Evolutionary conservation across 2,113 vertebrate genomes (phyloP), one percentile per base, ranked within the genome.

Genomic region (Prochilodus magdalenae): DNA sequence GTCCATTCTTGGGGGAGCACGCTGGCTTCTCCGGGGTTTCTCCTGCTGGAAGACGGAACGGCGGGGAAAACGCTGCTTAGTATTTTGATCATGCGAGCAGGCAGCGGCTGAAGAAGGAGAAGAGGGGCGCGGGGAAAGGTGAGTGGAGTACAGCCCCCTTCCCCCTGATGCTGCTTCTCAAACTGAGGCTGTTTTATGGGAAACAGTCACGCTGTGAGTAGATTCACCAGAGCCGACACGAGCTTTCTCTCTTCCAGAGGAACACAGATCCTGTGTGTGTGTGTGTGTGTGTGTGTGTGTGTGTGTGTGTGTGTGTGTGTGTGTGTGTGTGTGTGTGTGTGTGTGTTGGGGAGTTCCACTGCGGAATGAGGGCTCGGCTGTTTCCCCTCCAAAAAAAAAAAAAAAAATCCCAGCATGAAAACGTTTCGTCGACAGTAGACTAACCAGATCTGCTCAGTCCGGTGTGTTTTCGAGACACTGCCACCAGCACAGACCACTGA

Each of bases 31-130:
- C 14, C 40, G 24, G 72, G 29, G 51, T 75, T 1, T 59, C 0
- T 0, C 27, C 30, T 12, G 30, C 44, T 44, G 20, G 22, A 47
- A 18, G 73, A 14, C 30, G 29, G 20, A 74, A 22, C 27, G 51
- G 15, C 66, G 29, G 49, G 53, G 29, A 29, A 67, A 81, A 15
- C n/a, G 62, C 79, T 75, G 80, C 27, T 69, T 75, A 24, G 73
- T 75, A 30, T 75, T 82, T 44, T 8, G 33, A 36, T 70, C 63
- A 47, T 75, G 80, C 73, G 55, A 73, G 73, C 66, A 73, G 73
- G 73, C 73, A 82, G 80, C 62, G 47, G 72, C 73, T 73, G 27
- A 40, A 18, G 40, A 36, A 29, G 30, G 59, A 55, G 20, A 57
- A n/a, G 24, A 13, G 24, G 12, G 57, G 57, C 24, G 57, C 2